A percentile compares a stretch with the other conserved stretches of the same genome.
These are phyloP conservation scores for Aphelenchoides fujianensis DNA, from an alignment of 1,140 invertebrate species.

Conservation along the genomic window DNA sequence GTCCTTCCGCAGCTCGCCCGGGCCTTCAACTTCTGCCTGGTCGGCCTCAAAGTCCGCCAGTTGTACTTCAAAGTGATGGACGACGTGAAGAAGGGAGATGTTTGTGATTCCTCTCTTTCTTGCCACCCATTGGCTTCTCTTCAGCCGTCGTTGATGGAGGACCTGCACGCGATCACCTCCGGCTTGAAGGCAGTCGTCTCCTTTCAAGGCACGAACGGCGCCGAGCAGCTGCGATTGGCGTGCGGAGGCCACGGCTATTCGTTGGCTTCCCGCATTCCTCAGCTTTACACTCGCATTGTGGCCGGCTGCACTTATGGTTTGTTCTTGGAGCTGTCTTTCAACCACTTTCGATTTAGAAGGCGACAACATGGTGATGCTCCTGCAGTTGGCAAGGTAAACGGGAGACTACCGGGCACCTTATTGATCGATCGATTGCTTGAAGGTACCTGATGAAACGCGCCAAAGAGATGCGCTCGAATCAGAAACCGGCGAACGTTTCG, in stretches of 20 bases:
- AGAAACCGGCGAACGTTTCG: conserved; percentile 20
- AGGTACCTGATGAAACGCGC: conserved; percentile 84
- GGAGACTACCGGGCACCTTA: conserved; percentile 80
- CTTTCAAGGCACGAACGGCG: conserved; percentile 71
- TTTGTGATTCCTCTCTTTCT: not conserved
- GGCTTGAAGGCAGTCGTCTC: conserved; percentile 83
- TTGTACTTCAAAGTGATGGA: conserved; percentile 68
- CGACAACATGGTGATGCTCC: conserved; percentile 82
- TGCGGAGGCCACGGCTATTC: conserved; percentile 92
- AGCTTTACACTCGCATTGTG: conserved; percentile 75
- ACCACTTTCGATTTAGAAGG: conserved; percentile 82
- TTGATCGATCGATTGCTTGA: no score
- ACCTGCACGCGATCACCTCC: conserved; percentile 79
- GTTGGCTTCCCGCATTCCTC: conserved; percentile 77
- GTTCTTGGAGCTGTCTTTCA: conserved; percentile 72
- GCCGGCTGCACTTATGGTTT: conserved; percentile 87
- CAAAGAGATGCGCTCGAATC: conserved; percentile 44
- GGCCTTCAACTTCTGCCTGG: conserved; percentile 74
- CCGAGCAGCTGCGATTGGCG: conserved; percentile 77
- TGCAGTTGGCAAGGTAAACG: conserved; percentile 80
- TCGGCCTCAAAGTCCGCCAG: conserved; percentile 74
- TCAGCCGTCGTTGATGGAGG: conserved; percentile 35
- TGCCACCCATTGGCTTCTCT: not conserved
- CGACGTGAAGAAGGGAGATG: conserved; percentile 25
- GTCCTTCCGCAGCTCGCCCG: conserved; percentile 77